A percentile compares a stretch with the other conserved stretches of the same genome.
Evolutionary conservation across 2,113 vertebrate genomes (phyloP).

Genomic region (Melanotaenia duboulayi): DNA sequence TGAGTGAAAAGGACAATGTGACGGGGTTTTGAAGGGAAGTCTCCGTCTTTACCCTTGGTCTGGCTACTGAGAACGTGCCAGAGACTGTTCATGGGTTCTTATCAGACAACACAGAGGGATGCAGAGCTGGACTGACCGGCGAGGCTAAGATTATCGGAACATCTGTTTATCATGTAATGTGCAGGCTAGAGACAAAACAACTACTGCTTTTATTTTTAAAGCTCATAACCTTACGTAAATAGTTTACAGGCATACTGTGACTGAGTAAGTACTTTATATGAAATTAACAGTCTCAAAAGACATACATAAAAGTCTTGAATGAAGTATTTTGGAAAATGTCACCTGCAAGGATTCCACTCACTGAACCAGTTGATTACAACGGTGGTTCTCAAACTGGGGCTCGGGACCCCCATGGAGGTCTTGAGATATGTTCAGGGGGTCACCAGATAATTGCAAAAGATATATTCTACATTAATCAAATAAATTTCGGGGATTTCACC

Average conservation of each 20-base stretch:
- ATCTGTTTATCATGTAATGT: constrained; percentile 51
- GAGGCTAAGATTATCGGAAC: constrained; percentile 47
- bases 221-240: not conserved
- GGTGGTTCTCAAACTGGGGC: no score
- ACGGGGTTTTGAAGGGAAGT: constrained; percentile 35
- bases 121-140: constrained; percentile 41
- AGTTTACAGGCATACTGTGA: not conserved
- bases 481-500: no score
- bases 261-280: not conserved
- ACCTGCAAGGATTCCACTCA: not conserved
- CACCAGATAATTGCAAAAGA: no score
- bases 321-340: not conserved
- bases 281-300: not conserved
- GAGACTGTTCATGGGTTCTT: constrained; percentile 12
- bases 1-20: constrained; percentile 46
- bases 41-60: constrained; percentile 48
- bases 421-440: no score
- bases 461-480: no score
- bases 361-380: no score
- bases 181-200: constrained; percentile 18
- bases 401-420: no score
- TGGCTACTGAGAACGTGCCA: constrained; percentile 12
- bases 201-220: not conserved
- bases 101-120: constrained; percentile 23
- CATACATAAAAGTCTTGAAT: not conserved